Percentiles rank a stretch among this genome's conserved stretches.
Evolutionary conservation across 1,140 invertebrate genomes (phyloP).

Genomic region (Drosophila sp.): DNA sequence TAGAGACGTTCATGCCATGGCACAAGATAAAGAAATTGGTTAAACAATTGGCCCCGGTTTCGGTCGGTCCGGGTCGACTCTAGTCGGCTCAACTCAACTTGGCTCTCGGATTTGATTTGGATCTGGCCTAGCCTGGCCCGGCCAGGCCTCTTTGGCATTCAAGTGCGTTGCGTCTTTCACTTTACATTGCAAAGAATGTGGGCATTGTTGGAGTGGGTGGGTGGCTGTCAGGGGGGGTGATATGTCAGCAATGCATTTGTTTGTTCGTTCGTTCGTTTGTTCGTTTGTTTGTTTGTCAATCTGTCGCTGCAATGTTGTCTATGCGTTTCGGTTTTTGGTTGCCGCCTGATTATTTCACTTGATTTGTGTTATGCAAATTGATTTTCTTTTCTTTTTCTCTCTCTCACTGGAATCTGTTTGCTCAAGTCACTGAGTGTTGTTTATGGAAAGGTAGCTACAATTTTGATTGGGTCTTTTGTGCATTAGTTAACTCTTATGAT

Average conservation of each 20-base stretch:
- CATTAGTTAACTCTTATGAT: conserved; percentile 47
- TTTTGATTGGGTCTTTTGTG: conserved; percentile 57
- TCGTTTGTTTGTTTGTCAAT: conserved; percentile 60
- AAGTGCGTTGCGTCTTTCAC: conserved; percentile 40
- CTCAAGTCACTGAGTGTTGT: conserved; percentile 34
- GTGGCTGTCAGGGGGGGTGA: background rate
- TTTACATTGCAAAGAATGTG: background rate
- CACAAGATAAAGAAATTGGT: conserved; percentile 57
- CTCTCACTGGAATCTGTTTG: conserved; percentile 16
- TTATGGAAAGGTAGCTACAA: conserved; percentile 57
- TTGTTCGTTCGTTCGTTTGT: conserved; percentile 50
- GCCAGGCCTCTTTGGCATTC: conserved; percentile 22
- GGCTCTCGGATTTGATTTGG: conserved; percentile 6
- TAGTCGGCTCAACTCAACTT: background rate
- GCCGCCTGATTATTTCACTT: conserved; percentile 68
- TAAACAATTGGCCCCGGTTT: conserved; percentile 54
- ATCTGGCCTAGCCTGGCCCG: conserved; percentile 35
- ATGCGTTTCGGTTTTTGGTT: conserved; percentile 26
- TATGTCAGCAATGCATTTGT: conserved; percentile 70
- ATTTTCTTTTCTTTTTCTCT: conserved; percentile 63
- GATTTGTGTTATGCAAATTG: conserved; percentile 77
- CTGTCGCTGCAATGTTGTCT: conserved; percentile 51
- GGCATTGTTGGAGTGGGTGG: background rate
- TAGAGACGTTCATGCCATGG: conserved; percentile 40
- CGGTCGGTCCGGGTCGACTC: background rate